These are phyloP conservation scores for Anas platyrhynchos DNA, from an alignment of 2,113 vertebrate species.

Conservation along the genomic window DNA sequence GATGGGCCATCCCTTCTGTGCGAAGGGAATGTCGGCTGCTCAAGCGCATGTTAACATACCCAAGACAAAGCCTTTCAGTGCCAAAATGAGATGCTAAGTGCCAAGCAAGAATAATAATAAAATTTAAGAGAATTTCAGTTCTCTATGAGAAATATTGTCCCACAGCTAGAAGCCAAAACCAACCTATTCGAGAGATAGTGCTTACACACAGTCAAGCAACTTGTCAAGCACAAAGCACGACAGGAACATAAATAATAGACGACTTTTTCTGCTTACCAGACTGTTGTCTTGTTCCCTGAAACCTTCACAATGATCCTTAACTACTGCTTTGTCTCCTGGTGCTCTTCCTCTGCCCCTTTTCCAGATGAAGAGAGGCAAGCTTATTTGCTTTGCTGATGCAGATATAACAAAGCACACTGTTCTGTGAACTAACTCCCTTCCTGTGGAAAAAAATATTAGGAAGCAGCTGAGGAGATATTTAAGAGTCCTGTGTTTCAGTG, in stretches of 20 bases:
- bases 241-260: background rate
- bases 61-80: background rate
- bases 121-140: background rate
- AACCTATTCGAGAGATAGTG: background rate
- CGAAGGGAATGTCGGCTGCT: background rate
- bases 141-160: background rate
- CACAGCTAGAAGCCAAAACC: background rate
- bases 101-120: background rate
- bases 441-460: constrained; percentile 54
- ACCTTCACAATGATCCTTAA: background rate
- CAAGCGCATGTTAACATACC: background rate
- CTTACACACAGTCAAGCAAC: background rate
- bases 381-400: constrained; percentile 3
- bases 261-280: constrained; percentile 6
- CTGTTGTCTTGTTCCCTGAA: rapidly evolving
- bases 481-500: background rate
- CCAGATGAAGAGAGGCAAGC: background rate
- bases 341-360: background rate
- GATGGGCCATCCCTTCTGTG: background rate
- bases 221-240: background rate
- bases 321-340: background rate
- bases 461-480: constrained; percentile 53
- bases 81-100: background rate
- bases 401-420: background rate
- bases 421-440: constrained; percentile 27